Conservation (phyloP, 2,888 invertebrate species). For the Leptinotarsa rubiginosa region DNA sequence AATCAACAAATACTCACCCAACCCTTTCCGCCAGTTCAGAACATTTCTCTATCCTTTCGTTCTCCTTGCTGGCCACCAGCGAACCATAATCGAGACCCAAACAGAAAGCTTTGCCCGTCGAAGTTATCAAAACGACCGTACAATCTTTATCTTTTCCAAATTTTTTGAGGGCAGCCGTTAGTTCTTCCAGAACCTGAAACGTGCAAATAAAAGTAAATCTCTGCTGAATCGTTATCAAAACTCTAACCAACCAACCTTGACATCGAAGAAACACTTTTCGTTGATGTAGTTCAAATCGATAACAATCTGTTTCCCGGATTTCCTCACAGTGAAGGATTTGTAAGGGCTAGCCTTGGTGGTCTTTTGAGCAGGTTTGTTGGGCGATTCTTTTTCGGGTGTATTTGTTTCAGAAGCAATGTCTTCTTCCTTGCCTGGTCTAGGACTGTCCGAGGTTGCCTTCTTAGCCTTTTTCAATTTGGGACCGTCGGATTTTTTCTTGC, state of each 20-base stretch:
- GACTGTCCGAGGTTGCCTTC: background rate
- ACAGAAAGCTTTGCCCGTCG: slow-evolving; percentile 82
- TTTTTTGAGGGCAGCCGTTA: slow-evolving; percentile 76
- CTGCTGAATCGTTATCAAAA: background rate
- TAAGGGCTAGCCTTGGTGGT: slow-evolving; percentile 37
- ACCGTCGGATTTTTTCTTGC: background rate
- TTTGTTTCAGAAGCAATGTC: slow-evolving; percentile 6
- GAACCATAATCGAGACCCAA: slow-evolving; percentile 84
- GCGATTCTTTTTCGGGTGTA: slow-evolving; percentile 20
- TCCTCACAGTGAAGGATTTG: slow-evolving; percentile 53
- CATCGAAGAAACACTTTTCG: slow-evolving; percentile 50
- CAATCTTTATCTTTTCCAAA: slow-evolving; percentile 75
- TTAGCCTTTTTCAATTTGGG: slow-evolving; percentile 34
- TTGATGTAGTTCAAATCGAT: slow-evolving; percentile 52
- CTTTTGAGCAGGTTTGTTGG: slow-evolving; percentile 29
- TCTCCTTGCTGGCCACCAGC: slow-evolving; percentile 72
- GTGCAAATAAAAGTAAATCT: slow-evolving; percentile 25
- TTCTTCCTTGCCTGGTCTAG: slow-evolving; percentile 28
- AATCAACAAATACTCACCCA: slow-evolving; percentile 70
- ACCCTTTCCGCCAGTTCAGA: slow-evolving; percentile 77
- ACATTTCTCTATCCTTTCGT: slow-evolving; percentile 71
- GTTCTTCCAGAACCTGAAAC: slow-evolving; percentile 80
- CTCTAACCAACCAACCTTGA: slow-evolving; percentile 43
- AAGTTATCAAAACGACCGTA: slow-evolving; percentile 78
- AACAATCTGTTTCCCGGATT: slow-evolving; percentile 51